Conservation (phyloP, 2,888 invertebrate species). For the Macrosiphum euphorbiae region DNA sequence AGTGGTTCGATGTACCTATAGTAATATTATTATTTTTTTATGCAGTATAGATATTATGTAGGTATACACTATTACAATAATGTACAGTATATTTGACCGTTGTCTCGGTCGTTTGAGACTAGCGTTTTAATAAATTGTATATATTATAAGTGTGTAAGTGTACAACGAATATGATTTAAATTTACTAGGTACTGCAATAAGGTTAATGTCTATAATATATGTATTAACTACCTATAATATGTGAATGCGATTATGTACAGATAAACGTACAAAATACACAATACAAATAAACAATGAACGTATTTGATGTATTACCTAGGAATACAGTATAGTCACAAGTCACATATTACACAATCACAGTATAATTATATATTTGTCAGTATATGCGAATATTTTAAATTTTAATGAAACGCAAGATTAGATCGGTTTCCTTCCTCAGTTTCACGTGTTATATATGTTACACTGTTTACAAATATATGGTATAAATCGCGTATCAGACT, state of each 20-base stretch:
- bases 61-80: no score
- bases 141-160: background rate
- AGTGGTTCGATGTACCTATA: background rate
- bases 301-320: background rate
- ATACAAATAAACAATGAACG: background rate
- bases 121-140: background rate
- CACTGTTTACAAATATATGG: background rate
- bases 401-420: background rate
- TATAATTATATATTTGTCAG: background rate
- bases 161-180: background rate
- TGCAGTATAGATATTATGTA: background rate
- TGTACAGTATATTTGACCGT: background rate
- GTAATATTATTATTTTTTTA: background rate
- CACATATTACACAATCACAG: background rate
- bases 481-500: constrained; percentile 3
- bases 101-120: background rate
- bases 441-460: background rate
- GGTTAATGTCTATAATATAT: background rate
- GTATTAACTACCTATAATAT: background rate
- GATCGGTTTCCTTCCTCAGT: constrained; percentile 9
- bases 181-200: background rate
- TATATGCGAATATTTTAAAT: background rate
- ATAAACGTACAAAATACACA: background rate
- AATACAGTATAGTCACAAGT: background rate
- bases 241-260: background rate